Base-by-base conservation (phyloP, 2,113 vertebrate species). In the Pteruthius melanotis region DNA sequence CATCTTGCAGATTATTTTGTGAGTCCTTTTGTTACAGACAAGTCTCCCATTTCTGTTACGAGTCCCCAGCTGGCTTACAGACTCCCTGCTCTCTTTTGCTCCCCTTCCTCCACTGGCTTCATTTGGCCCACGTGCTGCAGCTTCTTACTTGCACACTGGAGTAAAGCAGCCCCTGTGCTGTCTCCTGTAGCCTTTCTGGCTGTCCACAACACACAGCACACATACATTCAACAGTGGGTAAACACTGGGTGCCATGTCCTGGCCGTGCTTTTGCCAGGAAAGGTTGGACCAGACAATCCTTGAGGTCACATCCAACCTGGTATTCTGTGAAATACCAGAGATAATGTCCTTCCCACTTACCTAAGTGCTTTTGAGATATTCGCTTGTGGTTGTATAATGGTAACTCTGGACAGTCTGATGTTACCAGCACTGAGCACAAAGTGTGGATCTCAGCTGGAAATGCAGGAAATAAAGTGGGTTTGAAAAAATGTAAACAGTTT, bases 401-500 rank as follows among this genome's bases (percentile, higher is more conserved):
- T 28, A 66, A 61, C 42, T 79, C 74, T 83, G 71, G 64, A 20
- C 72, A 91, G 69, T 33, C 63, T 63, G 79, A 12, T 52, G 59
- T 68, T 86, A 74, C 54, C 33, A 56, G 57, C n/a, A 24, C 72
- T 81, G 49, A 77, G 76, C 33, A 37, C 19, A 31, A 59, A 27
- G 59, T 45, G 22, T 49, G 63, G 30, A 47, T 35, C 6, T 9
- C 59, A 94, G 71, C 79, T 86, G 68, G 70, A 88, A 90, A 59
- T 56, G 44, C 50, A 69, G 83, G 78, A 80, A 79, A 50, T 76
- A 56, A 53, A 83, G 14, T 57, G 68, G 24, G 54, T 56, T 88
- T 89, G 56, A 84, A 93, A 95, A 97, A 71, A 87, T 44, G 21
- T 76, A 47, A 89, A 56, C 74, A 84, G 30, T 33, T 90, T 92